These are phyloP conservation scores for Orthochromis indermauri DNA, from an alignment of 2,113 vertebrate genomes.

Conservation along the genomic window DNA sequence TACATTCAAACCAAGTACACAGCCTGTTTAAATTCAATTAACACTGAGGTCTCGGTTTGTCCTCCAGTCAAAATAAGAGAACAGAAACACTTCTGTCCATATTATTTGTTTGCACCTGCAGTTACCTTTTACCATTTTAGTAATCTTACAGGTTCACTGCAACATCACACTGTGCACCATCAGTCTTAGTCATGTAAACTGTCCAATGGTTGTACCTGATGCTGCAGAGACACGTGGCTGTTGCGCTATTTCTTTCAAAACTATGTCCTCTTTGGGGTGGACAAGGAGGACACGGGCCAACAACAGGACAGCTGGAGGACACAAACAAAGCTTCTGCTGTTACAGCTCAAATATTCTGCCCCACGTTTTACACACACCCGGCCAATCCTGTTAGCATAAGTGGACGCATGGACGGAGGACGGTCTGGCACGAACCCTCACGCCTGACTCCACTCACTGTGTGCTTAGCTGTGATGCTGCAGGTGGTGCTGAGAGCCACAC, in stretches of 20 bases:
- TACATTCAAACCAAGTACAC: not conserved
- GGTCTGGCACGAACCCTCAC: not conserved
- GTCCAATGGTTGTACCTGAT: not conserved
- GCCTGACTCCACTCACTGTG: not conserved
- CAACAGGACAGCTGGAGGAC: not conserved
- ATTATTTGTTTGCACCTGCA: not conserved
- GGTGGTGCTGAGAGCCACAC: not conserved
- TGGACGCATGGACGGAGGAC: not conserved
- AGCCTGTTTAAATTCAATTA: not conserved
- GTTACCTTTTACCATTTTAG: not conserved
- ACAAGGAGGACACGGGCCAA: not conserved
- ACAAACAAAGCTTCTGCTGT: not conserved
- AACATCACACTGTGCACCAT: not conserved
- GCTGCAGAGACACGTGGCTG: not conserved
- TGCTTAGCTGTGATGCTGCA: not conserved
- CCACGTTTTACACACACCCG: not conserved
- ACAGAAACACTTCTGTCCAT: not conserved
- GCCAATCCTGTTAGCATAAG: not conserved
- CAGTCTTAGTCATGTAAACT: not conserved
- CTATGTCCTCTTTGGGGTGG: not conserved
- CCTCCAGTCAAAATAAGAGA: not conserved
- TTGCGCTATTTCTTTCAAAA: not conserved
- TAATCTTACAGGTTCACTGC: not conserved
- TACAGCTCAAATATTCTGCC: not conserved
- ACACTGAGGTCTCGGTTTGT: not conserved